These are phyloP conservation scores for Dipodomys merriami DNA, from an alignment of 2,113 vertebrate species.

Conservation along the genomic window DNA sequence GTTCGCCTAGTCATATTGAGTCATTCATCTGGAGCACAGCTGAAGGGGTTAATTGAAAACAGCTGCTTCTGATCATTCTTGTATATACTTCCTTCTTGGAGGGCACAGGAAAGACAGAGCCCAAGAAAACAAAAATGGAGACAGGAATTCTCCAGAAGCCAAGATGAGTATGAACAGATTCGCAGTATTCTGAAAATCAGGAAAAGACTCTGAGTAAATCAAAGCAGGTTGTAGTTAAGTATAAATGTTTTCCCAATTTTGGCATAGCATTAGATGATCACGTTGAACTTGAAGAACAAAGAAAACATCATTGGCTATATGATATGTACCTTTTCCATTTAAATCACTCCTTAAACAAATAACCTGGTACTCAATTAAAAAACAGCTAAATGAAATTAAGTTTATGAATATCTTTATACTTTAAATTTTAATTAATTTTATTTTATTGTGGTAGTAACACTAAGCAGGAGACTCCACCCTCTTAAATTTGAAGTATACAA, in stretches of 20 bases:
- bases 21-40: conserved; percentile 68
- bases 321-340: not conserved
- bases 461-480: not conserved
- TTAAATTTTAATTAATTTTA: not conserved
- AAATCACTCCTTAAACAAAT: not conserved
- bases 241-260: not conserved
- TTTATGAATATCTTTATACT: not conserved
- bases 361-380: conserved; percentile 10
- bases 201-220: not conserved
- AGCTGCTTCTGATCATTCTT: conserved; percentile 54
- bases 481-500: not conserved
- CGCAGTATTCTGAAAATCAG: conserved; percentile 1
- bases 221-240: not conserved
- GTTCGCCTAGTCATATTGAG: conserved; percentile 53
- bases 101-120: conserved; percentile 24
- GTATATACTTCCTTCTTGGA: conserved; percentile 23
- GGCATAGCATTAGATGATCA: conserved; percentile 25
- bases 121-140: not conserved
- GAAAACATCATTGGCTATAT: not conserved
- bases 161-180: not conserved
- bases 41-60: conserved; percentile 76
- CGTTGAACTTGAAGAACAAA: not conserved
- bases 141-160: conserved; percentile 2
- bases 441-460: not conserved
- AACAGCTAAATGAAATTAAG: conserved; percentile 36